Conservation (phyloP, 2,113 vertebrate genomes). For the Trichomycterus rosablanca region DNA sequence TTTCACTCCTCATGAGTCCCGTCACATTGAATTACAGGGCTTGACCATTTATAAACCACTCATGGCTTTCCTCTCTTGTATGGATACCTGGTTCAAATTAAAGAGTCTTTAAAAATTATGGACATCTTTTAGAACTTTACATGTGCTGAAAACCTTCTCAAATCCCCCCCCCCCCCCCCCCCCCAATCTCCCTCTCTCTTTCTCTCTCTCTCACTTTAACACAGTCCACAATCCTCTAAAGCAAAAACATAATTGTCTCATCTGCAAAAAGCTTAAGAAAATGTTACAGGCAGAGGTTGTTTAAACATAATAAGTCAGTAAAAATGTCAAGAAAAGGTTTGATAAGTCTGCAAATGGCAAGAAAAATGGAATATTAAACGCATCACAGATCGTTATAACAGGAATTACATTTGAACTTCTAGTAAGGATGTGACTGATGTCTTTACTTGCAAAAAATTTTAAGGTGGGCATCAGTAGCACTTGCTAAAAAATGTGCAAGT, state of each 20-base stretch:
- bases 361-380: conserved; percentile 37
- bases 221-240: conserved; percentile 35
- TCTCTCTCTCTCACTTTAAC: conserved; percentile 19
- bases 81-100: conserved; percentile 58
- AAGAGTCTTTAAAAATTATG: conserved; percentile 41
- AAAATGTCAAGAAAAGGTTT: conserved; percentile 43
- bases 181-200: background rate
- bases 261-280: conserved; percentile 41
- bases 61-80: conserved; percentile 34
- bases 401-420: conserved; percentile 32
- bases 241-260: conserved; percentile 44
- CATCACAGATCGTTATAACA: conserved; percentile 38
- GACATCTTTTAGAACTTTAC: conserved; percentile 45
- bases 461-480: conserved; percentile 41
- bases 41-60: conserved; percentile 51
- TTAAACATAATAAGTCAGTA: conserved; percentile 46
- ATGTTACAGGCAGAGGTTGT: conserved; percentile 49
- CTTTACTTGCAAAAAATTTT: conserved; percentile 42
- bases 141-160: conserved; percentile 45
- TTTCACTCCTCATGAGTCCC: conserved; percentile 64
- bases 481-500: background rate
- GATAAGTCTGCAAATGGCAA: conserved; percentile 50
- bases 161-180: too few relatives aligned
- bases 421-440: conserved; percentile 40
- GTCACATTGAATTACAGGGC: conserved; percentile 50